A percentile compares a stretch with the other conserved stretches of the same genome.
Conservation (phyloP, 64 coral and sea anemone genomes). For the Porites australiensis region DNA sequence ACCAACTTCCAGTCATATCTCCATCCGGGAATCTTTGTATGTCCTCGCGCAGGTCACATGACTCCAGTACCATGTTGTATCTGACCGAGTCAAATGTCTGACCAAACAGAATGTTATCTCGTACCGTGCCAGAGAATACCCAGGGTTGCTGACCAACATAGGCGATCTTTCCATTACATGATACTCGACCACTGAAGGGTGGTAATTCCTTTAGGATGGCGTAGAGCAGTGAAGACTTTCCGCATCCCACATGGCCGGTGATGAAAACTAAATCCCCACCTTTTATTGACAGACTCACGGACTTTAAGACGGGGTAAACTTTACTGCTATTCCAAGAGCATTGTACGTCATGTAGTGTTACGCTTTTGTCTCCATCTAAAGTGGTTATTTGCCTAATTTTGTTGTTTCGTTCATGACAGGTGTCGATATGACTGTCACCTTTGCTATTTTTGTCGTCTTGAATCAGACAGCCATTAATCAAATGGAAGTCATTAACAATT, state of each 20-base stretch:
- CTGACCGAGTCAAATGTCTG: conserved; percentile 21
- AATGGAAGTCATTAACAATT: too few species aligned
- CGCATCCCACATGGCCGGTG: conserved; percentile 46
- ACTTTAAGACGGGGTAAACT: not conserved
- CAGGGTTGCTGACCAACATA: conserved; percentile 35
- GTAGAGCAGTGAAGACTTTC: conserved; percentile 33
- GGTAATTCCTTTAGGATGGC: conserved; percentile 40
- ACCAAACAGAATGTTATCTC: conserved; percentile 43
- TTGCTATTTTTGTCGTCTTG: too few species aligned
- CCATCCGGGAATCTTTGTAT: conserved; percentile 42
- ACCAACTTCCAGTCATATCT: conserved; percentile 41
- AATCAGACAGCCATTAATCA: too few species aligned
- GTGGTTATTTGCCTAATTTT: too few species aligned
- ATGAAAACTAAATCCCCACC: conserved; percentile 28
- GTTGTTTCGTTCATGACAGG: too few species aligned
- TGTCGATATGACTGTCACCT: too few species aligned
- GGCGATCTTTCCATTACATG: conserved; percentile 5
- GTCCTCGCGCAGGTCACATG: conserved; percentile 30
- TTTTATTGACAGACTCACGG: not conserved
- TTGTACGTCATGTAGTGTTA: not conserved
- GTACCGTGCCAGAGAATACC: conserved; percentile 53
- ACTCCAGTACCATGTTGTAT: conserved; percentile 5
- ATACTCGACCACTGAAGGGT: not conserved
- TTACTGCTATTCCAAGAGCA: conserved; percentile 17
- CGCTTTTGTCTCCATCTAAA: too few species aligned